These are phyloP conservation scores for Drosophila nigromelanica DNA, from an alignment of 1,140 invertebrate species.

Conservation along the genomic window DNA sequence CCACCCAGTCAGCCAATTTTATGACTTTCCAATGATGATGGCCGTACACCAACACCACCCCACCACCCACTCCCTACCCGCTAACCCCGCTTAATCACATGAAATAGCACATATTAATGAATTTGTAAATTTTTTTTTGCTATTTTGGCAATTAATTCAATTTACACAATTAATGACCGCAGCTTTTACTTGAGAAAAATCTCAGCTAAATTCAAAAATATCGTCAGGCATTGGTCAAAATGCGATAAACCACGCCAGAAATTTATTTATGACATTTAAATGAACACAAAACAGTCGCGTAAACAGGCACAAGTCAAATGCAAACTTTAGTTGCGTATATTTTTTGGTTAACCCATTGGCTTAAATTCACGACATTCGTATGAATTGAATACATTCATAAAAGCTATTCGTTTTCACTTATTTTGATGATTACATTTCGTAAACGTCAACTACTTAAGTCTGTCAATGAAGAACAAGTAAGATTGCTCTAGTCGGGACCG, in stretches of 20 bases:
- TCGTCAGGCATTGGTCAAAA: constrained; percentile 4
- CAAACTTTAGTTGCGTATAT: constrained; percentile 20
- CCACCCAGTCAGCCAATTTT: constrained; percentile 51
- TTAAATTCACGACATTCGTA: neutral
- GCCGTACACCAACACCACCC: neutral
- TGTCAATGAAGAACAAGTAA: neutral
- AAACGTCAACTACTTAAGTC: neutral
- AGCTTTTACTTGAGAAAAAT: constrained; percentile 21
- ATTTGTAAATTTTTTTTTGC: constrained; percentile 66
- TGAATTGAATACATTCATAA: neutral
- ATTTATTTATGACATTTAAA: constrained; percentile 82
- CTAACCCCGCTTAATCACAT: neutral
- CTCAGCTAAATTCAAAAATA: constrained; percentile 32
- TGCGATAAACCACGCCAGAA: constrained; percentile 68
- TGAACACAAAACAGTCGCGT: constrained; percentile 61
- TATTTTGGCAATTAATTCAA: constrained; percentile 74
- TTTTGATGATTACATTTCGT: neutral
- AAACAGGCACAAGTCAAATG: constrained; percentile 27
- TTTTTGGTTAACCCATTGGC: constrained; percentile 20
- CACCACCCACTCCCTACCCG: neutral
- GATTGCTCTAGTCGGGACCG: no score
- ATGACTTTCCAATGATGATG: constrained; percentile 69
- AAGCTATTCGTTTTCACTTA: constrained; percentile 14
- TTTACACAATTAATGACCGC: constrained; percentile 72
- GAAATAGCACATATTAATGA: constrained; percentile 11